These are phyloP conservation scores for Dromococcyx pavoninus DNA, from an alignment of 2,797 vertebrate species.

Conservation along the genomic window DNA sequence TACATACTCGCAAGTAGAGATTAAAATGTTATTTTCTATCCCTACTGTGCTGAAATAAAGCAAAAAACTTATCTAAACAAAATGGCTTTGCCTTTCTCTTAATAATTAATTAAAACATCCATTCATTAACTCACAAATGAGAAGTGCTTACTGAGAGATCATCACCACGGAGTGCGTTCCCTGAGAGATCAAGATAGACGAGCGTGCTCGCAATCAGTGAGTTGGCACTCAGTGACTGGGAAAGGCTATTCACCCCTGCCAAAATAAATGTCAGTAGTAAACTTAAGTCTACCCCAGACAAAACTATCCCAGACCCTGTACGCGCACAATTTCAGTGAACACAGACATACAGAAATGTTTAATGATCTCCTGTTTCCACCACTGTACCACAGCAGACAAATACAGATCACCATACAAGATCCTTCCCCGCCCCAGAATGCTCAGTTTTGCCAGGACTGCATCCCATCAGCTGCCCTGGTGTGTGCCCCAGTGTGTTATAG, in stretches of 20 bases:
- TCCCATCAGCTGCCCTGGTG: background rate
- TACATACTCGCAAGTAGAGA: background rate
- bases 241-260: conserved; percentile 96
- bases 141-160: conserved; percentile 87
- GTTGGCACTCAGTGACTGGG: conserved; percentile 96
- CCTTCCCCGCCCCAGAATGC: background rate
- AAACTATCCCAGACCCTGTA: background rate
- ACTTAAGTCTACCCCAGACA: background rate
- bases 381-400: background rate
- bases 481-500: fast-evolving
- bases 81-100: background rate
- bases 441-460: fast-evolving
- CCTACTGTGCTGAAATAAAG: background rate
- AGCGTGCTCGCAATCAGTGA: conserved; percentile 87
- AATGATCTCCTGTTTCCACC: background rate
- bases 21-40: background rate
- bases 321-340: background rate
- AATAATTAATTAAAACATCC: background rate
- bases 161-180: conserved; percentile 91
- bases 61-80: background rate
- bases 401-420: background rate
- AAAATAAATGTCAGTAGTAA: background rate
- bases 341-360: background rate
- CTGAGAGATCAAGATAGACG: conserved; percentile 95
- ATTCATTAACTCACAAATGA: background rate